A percentile compares a stretch with the other conserved stretches of the same genome.
phyloP scores from a whole-genome alignment of 2,113 vertebrate genomes.

The Cyprinodon variegatus region DNA sequence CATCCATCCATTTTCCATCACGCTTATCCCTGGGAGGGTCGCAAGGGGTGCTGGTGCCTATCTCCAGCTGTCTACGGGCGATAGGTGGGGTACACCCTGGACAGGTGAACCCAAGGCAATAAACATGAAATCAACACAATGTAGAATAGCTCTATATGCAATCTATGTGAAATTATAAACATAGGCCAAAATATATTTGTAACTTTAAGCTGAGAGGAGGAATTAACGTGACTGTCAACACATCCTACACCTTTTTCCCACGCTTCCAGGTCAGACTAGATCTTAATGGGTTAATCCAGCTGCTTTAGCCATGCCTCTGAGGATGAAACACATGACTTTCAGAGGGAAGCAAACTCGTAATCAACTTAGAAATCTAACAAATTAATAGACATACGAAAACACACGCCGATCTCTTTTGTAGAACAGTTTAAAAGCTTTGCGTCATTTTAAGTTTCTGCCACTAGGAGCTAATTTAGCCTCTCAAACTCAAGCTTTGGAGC shows the following conservation, averaged over 20 bases:
- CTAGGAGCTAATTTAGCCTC: constrained; percentile 51
- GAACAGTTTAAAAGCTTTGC: constrained; percentile 38
- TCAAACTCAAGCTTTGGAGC: constrained; percentile 36
- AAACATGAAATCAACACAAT: not conserved
- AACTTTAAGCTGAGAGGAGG: too few species aligned
- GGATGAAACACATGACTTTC: constrained; percentile 4
- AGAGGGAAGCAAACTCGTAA: constrained; percentile 17
- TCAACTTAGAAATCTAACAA: constrained; percentile 6
- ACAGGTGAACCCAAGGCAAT: not conserved
- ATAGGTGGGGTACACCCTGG: too few species aligned
- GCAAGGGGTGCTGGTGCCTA: too few species aligned
- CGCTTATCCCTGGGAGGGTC: too few species aligned
- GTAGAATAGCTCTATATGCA: too few species aligned
- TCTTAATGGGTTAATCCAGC: constrained; percentile 20
- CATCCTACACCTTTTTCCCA: not conserved
- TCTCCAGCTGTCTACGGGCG: too few species aligned
- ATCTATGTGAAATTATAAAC: not conserved
- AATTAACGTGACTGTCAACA: not conserved
- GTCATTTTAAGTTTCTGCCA: constrained; percentile 31
- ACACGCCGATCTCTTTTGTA: not conserved
- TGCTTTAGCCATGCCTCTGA: constrained; percentile 7
- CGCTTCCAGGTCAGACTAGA: not conserved
- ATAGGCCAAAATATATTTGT: too few species aligned
- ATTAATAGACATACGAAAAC: constrained; percentile 28
- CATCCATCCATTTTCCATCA: too few species aligned